phyloP scores from a whole-genome alignment of 2,888 invertebrate genomes.

The Catocala sponsa region DNA sequence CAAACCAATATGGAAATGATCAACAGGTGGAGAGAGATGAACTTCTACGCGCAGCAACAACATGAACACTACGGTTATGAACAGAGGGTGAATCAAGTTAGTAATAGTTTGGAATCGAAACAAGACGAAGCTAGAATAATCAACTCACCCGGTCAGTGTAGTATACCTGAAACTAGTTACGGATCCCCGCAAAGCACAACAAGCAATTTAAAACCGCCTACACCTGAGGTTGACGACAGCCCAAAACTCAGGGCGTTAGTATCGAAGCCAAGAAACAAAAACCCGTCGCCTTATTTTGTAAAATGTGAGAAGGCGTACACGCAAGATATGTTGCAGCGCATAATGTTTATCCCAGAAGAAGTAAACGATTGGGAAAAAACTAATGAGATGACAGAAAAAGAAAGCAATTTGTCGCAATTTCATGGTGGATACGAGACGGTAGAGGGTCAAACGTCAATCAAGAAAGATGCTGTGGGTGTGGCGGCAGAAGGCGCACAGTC shows the following conservation, averaged over 20 bases:
- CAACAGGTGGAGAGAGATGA: slow-evolving; percentile 77
- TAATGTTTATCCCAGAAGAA: slow-evolving; percentile 67
- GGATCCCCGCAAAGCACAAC: slow-evolving; percentile 75
- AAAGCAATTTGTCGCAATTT: slow-evolving; percentile 83
- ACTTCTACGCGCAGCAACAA: slow-evolving; percentile 71
- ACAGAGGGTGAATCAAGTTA: slow-evolving; percentile 57
- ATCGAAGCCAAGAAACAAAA: slow-evolving; percentile 71
- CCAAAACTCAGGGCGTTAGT: slow-evolving; percentile 89
- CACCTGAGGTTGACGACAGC: slow-evolving; percentile 77
- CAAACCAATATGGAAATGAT: slow-evolving; percentile 70
- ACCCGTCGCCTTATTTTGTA: slow-evolving; percentile 64
- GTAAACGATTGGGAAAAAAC: slow-evolving; percentile 74
- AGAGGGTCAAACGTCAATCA: slow-evolving; percentile 75
- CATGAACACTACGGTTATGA: slow-evolving; percentile 65
- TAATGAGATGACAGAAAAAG: slow-evolving; percentile 66
- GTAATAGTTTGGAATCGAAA: slow-evolving; percentile 52
- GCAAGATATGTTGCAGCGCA: slow-evolving; percentile 68
- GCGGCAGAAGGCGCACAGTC: slow-evolving; percentile 76
- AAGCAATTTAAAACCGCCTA: slow-evolving; percentile 67
- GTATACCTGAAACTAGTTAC: slow-evolving; percentile 73
- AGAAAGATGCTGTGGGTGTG: slow-evolving; percentile 75
- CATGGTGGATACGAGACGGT: slow-evolving; percentile 75
- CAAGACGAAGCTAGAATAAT: slow-evolving; percentile 68
- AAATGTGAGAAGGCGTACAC: slow-evolving; percentile 68
- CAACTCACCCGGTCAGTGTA: slow-evolving; percentile 76